Percentiles rank a stretch among this genome's conserved stretches.
Evolutionary conservation across 2,888 invertebrate genomes (phyloP).

Genomic region (Tiliacea citrago): DNA sequence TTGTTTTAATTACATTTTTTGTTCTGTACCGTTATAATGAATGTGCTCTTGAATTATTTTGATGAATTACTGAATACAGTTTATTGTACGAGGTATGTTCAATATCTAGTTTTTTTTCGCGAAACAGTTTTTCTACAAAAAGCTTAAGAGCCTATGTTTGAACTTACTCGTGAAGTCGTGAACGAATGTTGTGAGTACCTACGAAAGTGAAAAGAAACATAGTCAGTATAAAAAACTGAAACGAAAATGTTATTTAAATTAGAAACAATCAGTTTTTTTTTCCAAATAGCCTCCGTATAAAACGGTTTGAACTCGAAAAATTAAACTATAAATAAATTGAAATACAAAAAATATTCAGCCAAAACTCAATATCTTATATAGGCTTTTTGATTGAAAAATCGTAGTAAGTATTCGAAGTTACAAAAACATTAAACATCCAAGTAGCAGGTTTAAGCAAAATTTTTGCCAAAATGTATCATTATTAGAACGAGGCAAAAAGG

Average conservation of each 20-base stretch:
- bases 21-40: neutral
- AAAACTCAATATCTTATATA: no score
- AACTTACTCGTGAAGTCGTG: neutral
- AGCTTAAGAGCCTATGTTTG: neutral
- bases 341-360: no score
- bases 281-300: neutral
- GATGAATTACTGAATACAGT: neutral
- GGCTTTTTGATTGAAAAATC: no score
- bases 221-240: neutral
- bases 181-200: no score
- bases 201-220: no score
- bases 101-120: neutral
- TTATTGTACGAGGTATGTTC: neutral
- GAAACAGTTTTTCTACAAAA: no score
- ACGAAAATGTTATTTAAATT: neutral
- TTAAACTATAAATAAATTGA: no score
- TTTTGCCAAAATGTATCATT: neutral
- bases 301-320: neutral
- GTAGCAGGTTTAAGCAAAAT: neutral
- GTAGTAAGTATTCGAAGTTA: neutral
- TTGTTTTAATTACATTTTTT: slow-evolving; percentile 21
- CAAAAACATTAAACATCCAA: slow-evolving; percentile 21
- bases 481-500: neutral
- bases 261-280: neutral
- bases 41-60: neutral